Conservation (phyloP, 1,140 invertebrate species). For the Drosophila ficusphila region DNA sequence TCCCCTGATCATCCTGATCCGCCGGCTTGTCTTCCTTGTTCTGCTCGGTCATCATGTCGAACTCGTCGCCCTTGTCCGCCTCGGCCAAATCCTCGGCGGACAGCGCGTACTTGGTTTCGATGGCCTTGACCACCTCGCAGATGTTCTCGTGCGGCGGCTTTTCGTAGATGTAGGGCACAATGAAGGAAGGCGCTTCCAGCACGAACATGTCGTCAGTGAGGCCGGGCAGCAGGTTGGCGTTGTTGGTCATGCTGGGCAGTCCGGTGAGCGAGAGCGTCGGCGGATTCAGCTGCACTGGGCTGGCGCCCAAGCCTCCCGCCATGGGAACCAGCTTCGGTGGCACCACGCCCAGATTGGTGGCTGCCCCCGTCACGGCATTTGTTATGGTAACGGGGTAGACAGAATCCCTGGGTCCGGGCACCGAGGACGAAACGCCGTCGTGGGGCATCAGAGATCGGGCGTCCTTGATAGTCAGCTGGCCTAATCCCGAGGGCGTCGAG, state of each 20-base stretch:
- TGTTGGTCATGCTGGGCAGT: conserved; percentile 73
- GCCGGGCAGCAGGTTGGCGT: conserved; percentile 88
- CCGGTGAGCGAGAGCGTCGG: conserved; percentile 75
- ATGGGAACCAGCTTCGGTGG: conserved; percentile 80
- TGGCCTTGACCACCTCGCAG: conserved; percentile 89
- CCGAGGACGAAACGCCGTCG: conserved; percentile 29
- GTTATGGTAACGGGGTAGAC: conserved; percentile 79
- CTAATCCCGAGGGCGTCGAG: conserved; percentile 56
- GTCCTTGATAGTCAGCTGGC: conserved; percentile 81
- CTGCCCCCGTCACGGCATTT: conserved; percentile 75
- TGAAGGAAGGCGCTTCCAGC: conserved; percentile 95
- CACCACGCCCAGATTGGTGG: conserved; percentile 56
- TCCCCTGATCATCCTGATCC: conserved; percentile 12
- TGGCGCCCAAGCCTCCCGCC: conserved; percentile 18
- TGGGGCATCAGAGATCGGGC: conserved; percentile 79
- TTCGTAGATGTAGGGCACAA: conserved; percentile 96
- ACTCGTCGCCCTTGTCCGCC: conserved; percentile 80
- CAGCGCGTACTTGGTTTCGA: conserved; percentile 88
- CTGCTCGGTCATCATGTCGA: conserved; percentile 81
- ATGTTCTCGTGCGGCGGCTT: conserved; percentile 92
- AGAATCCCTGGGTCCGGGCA: conserved; percentile 19
- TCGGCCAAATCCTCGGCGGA: conserved; percentile 85
- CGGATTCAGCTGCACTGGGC: conserved; percentile 59
- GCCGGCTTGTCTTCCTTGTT: conserved; percentile 76
- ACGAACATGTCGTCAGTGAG: conserved; percentile 96